These are phyloP conservation scores for Polydrusus tereticollis DNA, from an alignment of 2,888 invertebrate species.

Conservation along the genomic window DNA sequence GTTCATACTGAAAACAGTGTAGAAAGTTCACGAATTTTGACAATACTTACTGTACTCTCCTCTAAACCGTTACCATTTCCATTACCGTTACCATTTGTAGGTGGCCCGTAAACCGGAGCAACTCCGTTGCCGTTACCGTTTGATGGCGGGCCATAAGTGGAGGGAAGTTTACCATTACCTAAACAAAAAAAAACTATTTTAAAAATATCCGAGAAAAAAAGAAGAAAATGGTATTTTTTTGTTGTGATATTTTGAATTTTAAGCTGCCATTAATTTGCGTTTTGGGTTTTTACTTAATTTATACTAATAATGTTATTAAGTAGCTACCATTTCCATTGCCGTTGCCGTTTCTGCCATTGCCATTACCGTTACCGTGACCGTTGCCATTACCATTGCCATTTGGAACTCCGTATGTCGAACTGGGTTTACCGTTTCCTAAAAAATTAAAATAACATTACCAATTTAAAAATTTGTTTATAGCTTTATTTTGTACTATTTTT, in stretches of 20 bases:
- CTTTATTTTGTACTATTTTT: no score
- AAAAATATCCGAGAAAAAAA: neutral
- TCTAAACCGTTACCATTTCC: slow-evolving; percentile 50
- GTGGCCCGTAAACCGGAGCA: slow-evolving; percentile 9
- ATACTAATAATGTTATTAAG: no score
- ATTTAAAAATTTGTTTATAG: no score
- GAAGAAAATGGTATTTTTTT: no score
- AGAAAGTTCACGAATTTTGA: no score
- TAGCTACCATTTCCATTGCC: no score
- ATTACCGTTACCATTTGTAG: slow-evolving; percentile 53
- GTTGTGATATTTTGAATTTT: no score
- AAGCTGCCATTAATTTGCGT: no score
- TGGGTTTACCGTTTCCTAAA: slow-evolving; percentile 21
- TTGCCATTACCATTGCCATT: slow-evolving; percentile 34
- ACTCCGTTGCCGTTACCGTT: slow-evolving; percentile 50
- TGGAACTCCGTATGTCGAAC: slow-evolving; percentile 16
- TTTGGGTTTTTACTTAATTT: no score
- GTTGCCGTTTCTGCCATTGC: slow-evolving; percentile 15
- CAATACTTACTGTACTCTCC: slow-evolving; percentile 39
- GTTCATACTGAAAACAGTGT: no score
- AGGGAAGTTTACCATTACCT: slow-evolving; percentile 54
- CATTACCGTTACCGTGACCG: slow-evolving; percentile 41
- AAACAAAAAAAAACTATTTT: slow-evolving; percentile 2
- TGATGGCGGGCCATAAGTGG: slow-evolving; percentile 43
- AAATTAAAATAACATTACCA: neutral